Evolutionary conservation across 1,140 invertebrate species (phyloP), one percentile per base, ranked within the genome.

Genomic region (Acarapis woodi): DNA sequence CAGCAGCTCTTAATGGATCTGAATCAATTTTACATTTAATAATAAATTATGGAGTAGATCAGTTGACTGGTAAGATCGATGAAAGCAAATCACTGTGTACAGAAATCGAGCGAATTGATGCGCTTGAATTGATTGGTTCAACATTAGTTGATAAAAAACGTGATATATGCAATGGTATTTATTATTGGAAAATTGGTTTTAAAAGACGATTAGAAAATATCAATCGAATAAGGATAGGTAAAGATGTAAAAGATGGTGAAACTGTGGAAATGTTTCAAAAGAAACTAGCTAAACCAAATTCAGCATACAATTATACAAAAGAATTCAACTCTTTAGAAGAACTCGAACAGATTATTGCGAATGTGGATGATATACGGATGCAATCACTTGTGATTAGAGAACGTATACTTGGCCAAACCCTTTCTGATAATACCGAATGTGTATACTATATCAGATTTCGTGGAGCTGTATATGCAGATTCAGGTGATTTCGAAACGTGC

Each of bases 291-390:
- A 41, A 53, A 62, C 64, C 68, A 19, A 69, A 80, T 43, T 66
- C 71, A 40, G 83, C 82, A 0, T 90, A 88, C 51, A 76, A 87
- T 50, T 73, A 71, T 52, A 69, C 73, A 0, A 61, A 65, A 32
- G 83, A 93, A 60, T 72, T 82, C 1, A 64, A 62, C 34, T 69
- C 71, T 38, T 55, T 68, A 9, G 68, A 75, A 37, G 67, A 73
- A 40, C 55, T 93, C 10, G 73, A 85, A 43, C 78, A 85, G 40
- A 53, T 93, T 29, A 67, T 82, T 12, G 67, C 73, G 0, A 80
- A 93, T 58, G 80, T 80, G 0, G 83, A 94, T 50, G 77, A 77
- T 44, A 87, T 90, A 74, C 62, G 82, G 48, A 88, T 93, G 79
- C 85, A 94, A 53, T 79, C 82, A 3, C 57, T 94, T 22, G 66